Conservation (phyloP, 2,113 vertebrate genomes). For the Gymnarchus niloticus region DNA sequence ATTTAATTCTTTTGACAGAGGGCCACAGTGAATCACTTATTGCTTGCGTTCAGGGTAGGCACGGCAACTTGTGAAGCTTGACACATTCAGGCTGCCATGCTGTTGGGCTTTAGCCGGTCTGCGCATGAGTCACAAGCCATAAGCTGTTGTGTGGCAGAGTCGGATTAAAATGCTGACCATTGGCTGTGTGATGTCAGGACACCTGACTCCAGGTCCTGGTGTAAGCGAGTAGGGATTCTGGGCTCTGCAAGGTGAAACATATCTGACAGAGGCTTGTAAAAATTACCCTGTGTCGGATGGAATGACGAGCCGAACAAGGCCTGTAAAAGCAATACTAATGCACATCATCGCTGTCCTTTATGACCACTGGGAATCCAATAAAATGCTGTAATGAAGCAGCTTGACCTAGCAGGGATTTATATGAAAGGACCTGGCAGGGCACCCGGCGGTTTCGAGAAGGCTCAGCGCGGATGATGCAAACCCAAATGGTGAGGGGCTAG, state of each 20-base stretch:
- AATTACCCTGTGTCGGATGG: background rate
- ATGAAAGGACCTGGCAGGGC: background rate
- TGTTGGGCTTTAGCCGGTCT: background rate
- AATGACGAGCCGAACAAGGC: background rate
- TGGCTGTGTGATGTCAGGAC: background rate
- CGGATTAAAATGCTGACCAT: background rate
- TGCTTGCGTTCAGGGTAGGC: background rate
- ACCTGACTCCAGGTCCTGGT: no score
- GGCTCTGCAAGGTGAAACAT: background rate
- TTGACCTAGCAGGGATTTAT: slow-evolving; percentile 1
- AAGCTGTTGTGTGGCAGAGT: background rate
- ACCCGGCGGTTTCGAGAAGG: background rate
- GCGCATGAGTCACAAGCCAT: background rate
- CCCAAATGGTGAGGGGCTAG: background rate
- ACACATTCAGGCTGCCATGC: background rate
- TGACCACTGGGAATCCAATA: background rate
- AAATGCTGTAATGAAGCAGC: slow-evolving; percentile 11
- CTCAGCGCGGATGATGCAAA: background rate
- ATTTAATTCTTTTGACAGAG: background rate
- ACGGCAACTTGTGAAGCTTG: no score
- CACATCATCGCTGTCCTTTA: background rate
- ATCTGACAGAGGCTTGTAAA: background rate
- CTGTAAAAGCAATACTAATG: background rate
- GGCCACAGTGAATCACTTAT: background rate
- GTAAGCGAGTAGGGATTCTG: background rate